Percentiles rank a stretch among this genome's conserved stretches.
These are phyloP conservation scores for Mustela nigripes DNA, from an alignment of 2,113 vertebrate genomes.

Conservation along the genomic window DNA sequence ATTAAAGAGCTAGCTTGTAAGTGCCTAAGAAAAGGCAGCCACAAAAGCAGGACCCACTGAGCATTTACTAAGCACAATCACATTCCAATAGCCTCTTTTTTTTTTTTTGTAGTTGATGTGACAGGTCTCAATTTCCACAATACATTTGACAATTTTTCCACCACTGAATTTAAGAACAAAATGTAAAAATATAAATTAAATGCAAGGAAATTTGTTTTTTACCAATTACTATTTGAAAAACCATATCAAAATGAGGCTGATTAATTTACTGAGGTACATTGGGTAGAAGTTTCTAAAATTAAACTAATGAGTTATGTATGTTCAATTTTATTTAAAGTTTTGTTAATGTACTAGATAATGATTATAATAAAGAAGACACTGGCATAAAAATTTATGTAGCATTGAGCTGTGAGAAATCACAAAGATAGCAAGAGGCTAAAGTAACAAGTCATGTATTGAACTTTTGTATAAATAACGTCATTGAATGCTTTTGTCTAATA, in stretches of 20 bases:
- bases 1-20: neutral
- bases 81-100: neutral
- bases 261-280: neutral
- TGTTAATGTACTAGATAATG: neutral
- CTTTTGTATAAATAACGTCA: neutral
- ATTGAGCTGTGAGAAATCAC: neutral
- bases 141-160: neutral
- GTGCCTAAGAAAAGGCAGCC: neutral
- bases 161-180: neutral
- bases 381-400: neutral
- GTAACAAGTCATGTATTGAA: neutral
- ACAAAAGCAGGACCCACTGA: neutral
- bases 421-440: neutral
- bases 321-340: constrained; percentile 1
- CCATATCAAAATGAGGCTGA: neutral
- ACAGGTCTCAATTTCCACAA: neutral
- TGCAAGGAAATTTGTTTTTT: neutral
- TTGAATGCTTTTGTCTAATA: neutral
- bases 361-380: neutral
- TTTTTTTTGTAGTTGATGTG: neutral
- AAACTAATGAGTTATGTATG: neutral
- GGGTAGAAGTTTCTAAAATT: neutral
- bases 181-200: constrained; percentile 14
- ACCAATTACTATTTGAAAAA: constrained; percentile 28
- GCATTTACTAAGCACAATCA: neutral